Evolutionary conservation across 1,140 invertebrate genomes (phyloP).

Genomic region (Meteorus sp.): DNA sequence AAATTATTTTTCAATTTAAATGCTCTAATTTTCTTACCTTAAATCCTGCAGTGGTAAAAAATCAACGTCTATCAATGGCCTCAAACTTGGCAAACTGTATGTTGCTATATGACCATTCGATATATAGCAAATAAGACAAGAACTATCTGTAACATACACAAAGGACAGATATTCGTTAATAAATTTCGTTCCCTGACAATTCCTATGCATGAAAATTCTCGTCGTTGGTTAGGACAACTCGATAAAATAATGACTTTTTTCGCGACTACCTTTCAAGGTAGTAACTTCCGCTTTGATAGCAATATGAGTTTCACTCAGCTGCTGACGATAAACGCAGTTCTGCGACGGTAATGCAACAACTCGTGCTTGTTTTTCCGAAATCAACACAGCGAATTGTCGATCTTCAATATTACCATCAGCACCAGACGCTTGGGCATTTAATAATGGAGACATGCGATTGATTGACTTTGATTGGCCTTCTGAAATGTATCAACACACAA

Average conservation of each 20-base stretch:
- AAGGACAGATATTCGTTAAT: not conserved
- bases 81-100: slow-evolving; percentile 91
- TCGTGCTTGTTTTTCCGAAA: slow-evolving; percentile 93
- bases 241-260: slow-evolving; percentile 9
- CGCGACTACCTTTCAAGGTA: slow-evolving; percentile 80
- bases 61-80: slow-evolving; percentile 87
- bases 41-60: slow-evolving; percentile 91
- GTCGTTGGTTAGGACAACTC: too few relatives aligned
- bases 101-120: slow-evolving; percentile 90
- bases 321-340: slow-evolving; percentile 84
- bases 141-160: slow-evolving; percentile 75
- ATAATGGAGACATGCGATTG: slow-evolving; percentile 76
- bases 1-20: too few relatives aligned
- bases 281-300: slow-evolving; percentile 94
- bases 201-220: not conserved
- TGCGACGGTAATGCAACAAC: slow-evolving; percentile 93
- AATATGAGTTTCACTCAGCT: slow-evolving; percentile 84
- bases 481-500: slow-evolving; percentile 29
- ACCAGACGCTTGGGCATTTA: slow-evolving; percentile 55
- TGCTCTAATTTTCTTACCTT: slow-evolving; percentile 74
- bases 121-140: slow-evolving; percentile 90
- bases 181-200: not conserved
- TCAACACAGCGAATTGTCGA: slow-evolving; percentile 89
- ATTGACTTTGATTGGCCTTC: slow-evolving; percentile 49
- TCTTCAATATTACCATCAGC: slow-evolving; percentile 63